Percentiles rank a stretch among this genome's conserved stretches.
Conservation (phyloP, 2,113 vertebrate species). For the Sprattus sprattus region DNA sequence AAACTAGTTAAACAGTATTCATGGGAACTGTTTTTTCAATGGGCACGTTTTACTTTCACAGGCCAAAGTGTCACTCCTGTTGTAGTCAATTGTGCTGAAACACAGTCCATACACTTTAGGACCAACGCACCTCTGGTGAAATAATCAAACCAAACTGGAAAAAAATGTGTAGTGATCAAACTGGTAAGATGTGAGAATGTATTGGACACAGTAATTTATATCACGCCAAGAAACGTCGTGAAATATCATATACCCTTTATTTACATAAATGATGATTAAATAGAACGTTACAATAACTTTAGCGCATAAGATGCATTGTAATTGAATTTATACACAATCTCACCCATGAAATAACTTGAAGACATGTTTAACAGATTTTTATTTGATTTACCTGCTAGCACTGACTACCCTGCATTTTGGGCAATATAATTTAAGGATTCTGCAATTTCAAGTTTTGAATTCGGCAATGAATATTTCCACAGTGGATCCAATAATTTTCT, state of each 20-base stretch:
- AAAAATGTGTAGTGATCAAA: not conserved
- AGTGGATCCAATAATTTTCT: not conserved
- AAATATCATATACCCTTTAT: constrained; percentile 80
- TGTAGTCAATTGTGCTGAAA: not conserved
- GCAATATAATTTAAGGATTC: not conserved
- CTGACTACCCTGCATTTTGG: not conserved
- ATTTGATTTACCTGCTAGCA: not conserved
- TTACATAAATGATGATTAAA: constrained; percentile 82
- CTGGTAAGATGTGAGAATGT: not conserved
- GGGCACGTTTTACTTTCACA: not conserved
- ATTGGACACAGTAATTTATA: constrained; percentile 18
- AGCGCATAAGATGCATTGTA: constrained; percentile 67
- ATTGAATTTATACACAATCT: constrained; percentile 73
- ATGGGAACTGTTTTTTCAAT: constrained; percentile 4
- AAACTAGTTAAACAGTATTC: constrained; percentile 8
- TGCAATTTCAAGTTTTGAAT: not conserved
- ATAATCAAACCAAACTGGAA: not conserved
- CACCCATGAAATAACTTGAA: constrained; percentile 27
- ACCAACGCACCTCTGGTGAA: not conserved
- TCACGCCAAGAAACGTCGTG: constrained; percentile 51
- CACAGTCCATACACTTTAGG: not conserved
- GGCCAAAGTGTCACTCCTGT: not conserved
- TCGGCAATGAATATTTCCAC: not conserved
- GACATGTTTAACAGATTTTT: constrained; percentile 9
- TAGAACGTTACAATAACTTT: constrained; percentile 81